Base-by-base conservation (phyloP, 2,797 vertebrate species). In the Neosilurus mollespiculum region DNA sequence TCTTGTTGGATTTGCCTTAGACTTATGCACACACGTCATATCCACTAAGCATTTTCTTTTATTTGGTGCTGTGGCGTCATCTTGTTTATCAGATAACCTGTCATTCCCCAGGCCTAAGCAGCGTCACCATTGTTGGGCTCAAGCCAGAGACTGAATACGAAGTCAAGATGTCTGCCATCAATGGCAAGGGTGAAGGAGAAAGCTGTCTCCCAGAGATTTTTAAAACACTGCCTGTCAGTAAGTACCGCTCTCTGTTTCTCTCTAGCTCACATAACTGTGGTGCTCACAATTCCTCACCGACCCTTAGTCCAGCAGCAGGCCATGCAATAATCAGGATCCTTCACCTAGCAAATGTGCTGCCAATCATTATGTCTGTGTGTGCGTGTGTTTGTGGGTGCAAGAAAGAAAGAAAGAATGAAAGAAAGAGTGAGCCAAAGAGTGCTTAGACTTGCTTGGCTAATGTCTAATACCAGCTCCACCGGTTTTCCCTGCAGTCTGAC, bases 141-240 rank as follows among this genome's bases (percentile, higher is more conserved):
- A 97, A 93, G 88, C 97, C 98, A 0, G 97, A 99, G 91, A 98
- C 97, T 0, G 90, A 81, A 8, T 99, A 99, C 0, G 93, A 96
- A 0, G 92, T 99, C 84, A 96, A 94, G 78, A 94, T 99, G 92
- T 97, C 96, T 0, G 98, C 97, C 10, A 94, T 98, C 92, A 99
- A 99, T 0, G 98, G 98, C 90, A 99, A 99, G 88, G 98, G 98
- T 0, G 93, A 96, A 84, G 96, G 98, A 0, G 98, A 99, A 91
- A 95, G 95, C 87, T 96, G 96, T 85, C 4, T 86, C 0, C 81
- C 91, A 14, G 93, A 91, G 0, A 92, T 92, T 83, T 99, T 99
- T 95, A 96, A 95, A 93, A 99, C 98, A 0, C 94, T 97, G 83
- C 97, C 97, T 92, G 96, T 99, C 89, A 97, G 98, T 99, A 97